A percentile compares a stretch with the other conserved stretches of the same genome.
These are phyloP conservation scores for Gallinago nigripennis DNA, from an alignment of 2,797 vertebrate species.

Conservation along the genomic window DNA sequence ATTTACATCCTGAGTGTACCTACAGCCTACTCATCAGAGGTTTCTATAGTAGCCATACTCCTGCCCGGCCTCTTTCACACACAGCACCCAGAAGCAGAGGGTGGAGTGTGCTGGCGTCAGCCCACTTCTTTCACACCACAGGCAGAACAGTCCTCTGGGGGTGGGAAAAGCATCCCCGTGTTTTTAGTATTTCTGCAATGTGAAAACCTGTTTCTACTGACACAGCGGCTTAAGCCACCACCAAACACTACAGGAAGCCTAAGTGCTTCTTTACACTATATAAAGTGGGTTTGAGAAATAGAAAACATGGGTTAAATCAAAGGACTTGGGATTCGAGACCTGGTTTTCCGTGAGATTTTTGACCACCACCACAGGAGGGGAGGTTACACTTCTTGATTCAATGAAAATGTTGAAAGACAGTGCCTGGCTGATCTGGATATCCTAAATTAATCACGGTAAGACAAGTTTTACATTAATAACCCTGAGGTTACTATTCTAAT, in stretches of 20 bases:
- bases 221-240: background rate
- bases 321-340: background rate
- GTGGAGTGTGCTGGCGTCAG: background rate
- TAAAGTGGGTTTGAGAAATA: background rate
- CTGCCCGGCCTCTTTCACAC: background rate
- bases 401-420: background rate
- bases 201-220: background rate
- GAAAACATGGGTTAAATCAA: background rate
- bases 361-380: background rate
- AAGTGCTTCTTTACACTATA: background rate
- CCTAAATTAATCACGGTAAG: background rate
- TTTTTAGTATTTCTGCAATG: background rate
- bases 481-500: background rate
- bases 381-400: background rate
- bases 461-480: background rate
- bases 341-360: background rate
- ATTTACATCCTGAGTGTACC: background rate
- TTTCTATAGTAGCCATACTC: background rate
- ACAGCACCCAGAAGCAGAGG: background rate
- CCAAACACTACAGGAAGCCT: accelerated
- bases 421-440: background rate
- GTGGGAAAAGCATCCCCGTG: background rate
- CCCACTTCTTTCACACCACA: background rate
- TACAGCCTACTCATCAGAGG: background rate
- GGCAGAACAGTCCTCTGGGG: background rate